A percentile compares a stretch with the other conserved stretches of the same genome.
phyloP scores from a whole-genome alignment of 2,797 vertebrate species.

The Hypotaenidia philippensis region DNA sequence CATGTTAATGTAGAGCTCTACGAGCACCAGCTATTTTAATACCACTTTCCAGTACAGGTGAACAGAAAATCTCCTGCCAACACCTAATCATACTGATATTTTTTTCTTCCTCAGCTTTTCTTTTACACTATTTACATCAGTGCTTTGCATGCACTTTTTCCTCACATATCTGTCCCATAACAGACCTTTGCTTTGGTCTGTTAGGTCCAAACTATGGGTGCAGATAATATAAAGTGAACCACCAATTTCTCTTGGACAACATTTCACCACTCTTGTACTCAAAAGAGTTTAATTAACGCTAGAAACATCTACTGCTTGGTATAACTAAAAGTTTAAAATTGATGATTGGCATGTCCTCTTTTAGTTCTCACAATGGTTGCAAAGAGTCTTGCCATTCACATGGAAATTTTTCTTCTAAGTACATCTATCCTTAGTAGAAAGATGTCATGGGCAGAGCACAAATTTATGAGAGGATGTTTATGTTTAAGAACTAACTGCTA shows the following conservation, averaged over 20 bases:
- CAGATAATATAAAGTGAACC: background rate
- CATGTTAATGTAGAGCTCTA: background rate
- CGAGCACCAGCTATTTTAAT: background rate
- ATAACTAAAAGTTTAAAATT: slow-evolving; percentile 23
- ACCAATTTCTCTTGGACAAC: background rate
- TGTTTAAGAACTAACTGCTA: background rate
- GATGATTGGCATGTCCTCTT: background rate
- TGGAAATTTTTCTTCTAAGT: slow-evolving; percentile 2
- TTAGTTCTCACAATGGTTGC: background rate
- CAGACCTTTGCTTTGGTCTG: background rate
- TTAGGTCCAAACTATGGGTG: background rate
- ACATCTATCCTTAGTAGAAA: background rate
- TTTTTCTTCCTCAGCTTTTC: background rate
- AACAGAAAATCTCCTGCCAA: background rate
- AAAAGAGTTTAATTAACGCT: background rate
- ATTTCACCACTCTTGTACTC: background rate
- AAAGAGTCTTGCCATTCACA: slow-evolving; percentile 11
- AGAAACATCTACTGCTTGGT: background rate
- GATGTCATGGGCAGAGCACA: background rate
- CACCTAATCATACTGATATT: background rate
- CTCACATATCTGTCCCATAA: background rate
- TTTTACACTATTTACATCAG: background rate
- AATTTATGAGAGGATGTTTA: background rate
- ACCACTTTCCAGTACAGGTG: background rate
- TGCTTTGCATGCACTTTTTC: background rate